Conservation (phyloP, 2,888 invertebrate genomes). For the Caenorhabditis sp. region DNA sequence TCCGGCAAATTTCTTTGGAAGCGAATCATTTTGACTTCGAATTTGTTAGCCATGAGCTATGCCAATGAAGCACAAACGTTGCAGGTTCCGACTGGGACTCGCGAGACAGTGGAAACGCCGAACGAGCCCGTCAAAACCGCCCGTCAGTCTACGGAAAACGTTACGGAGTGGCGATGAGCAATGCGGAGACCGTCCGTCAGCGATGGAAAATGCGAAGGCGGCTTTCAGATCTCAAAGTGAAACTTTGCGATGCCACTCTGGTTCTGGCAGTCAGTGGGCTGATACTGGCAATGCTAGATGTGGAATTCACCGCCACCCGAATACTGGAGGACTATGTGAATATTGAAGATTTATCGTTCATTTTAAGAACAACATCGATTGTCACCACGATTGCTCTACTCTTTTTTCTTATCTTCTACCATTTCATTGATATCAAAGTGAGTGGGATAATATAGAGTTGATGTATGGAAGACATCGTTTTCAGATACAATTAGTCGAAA, state of each 20-base stretch:
- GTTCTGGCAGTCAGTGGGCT: slow-evolving; percentile 75
- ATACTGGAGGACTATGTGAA: slow-evolving; percentile 34
- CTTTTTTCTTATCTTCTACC: slow-evolving; percentile 99
- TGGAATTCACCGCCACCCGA: slow-evolving; percentile 73
- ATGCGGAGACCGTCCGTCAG: slow-evolving; percentile 68
- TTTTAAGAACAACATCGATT: slow-evolving; percentile 71
- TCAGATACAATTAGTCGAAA: slow-evolving; percentile 99
- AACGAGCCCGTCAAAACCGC: slow-evolving; percentile 15
- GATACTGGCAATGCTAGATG: slow-evolving; percentile 76
- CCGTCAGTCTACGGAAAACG: slow-evolving; percentile 66
- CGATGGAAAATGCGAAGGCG: slow-evolving; percentile 64
- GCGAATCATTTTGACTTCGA: too few species aligned
- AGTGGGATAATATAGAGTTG: slow-evolving; percentile 77
- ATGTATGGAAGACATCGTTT: slow-evolving; percentile 77
- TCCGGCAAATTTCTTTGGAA: too few species aligned
- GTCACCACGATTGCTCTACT: slow-evolving; percentile 98
- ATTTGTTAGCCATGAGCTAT: too few species aligned
- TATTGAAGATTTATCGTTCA: slow-evolving; percentile 44
- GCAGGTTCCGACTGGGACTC: slow-evolving; percentile 63
- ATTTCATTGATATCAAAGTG: slow-evolving; percentile 99
- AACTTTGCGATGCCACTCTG: slow-evolving; percentile 76
- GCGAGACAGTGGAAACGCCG: slow-evolving; percentile 36
- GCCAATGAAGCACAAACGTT: slow-evolving; percentile 4
- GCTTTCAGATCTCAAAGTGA: slow-evolving; percentile 69
- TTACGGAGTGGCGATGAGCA: slow-evolving; percentile 72